Evolutionary conservation across 2,888 invertebrate species (phyloP).

Genomic region (Tridacna crocea): DNA sequence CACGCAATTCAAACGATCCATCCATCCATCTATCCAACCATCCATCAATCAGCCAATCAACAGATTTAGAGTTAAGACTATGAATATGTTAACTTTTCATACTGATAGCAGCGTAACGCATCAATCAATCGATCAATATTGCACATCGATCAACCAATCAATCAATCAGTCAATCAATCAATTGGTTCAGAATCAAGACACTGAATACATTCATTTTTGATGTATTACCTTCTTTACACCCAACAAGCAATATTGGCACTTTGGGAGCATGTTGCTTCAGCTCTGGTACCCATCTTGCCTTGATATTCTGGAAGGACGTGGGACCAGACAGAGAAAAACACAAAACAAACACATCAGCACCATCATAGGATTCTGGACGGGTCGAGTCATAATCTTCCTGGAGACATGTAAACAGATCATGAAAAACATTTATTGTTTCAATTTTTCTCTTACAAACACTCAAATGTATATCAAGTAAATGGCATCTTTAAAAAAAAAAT

Average conservation of each 20-base stretch:
- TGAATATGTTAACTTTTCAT: too few relatives aligned
- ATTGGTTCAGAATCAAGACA: too few relatives aligned
- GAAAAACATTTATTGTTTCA: too few relatives aligned
- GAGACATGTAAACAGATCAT: neutral
- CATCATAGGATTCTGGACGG: constrained; percentile 55
- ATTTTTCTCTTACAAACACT: neutral
- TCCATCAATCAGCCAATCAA: too few relatives aligned
- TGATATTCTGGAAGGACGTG: constrained; percentile 44
- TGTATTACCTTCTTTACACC: constrained; percentile 58
- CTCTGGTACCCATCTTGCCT: constrained; percentile 59
- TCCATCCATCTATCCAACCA: too few relatives aligned
- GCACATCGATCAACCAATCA: too few relatives aligned
- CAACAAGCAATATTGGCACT: constrained; percentile 58
- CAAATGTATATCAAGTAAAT: neutral
- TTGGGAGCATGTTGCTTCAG: constrained; percentile 53
- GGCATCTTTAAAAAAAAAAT: too few relatives aligned
- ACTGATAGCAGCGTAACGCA: too few relatives aligned
- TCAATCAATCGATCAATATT: too few relatives aligned
- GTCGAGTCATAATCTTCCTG: constrained; percentile 58
- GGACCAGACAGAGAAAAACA: constrained; percentile 58
- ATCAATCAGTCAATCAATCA: too few relatives aligned
- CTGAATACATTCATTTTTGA: neutral
- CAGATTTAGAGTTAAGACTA: too few relatives aligned
- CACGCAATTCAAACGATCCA: too few relatives aligned
- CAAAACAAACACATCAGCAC: constrained; percentile 52